Percentiles rank a stretch among this genome's conserved stretches.
Conservation (phyloP, 2,888 invertebrate genomes). For the Eupithecia centaureata region DNA sequence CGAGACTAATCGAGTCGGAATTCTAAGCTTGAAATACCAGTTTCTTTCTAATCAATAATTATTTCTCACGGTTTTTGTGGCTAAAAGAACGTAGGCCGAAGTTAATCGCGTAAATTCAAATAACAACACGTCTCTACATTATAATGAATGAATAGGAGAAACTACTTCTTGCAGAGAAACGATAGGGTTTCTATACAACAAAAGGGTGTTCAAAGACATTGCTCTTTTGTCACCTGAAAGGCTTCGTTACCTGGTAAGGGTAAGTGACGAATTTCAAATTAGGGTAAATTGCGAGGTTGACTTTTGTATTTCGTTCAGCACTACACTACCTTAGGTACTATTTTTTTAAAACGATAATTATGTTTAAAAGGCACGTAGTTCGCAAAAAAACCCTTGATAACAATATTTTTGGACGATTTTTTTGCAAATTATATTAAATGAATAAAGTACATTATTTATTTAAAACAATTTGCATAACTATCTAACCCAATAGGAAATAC, state of each 20-base stretch:
- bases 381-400: neutral
- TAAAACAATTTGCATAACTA: too few relatives aligned
- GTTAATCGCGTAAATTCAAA: slow-evolving; percentile 51
- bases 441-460: too few relatives aligned
- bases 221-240: slow-evolving; percentile 28
- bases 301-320: neutral
- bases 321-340: neutral
- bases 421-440: too few relatives aligned
- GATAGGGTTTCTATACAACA: slow-evolving; percentile 4
- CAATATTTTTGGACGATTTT: neutral
- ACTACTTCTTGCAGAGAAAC: slow-evolving; percentile 10
- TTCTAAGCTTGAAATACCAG: slow-evolving; percentile 20
- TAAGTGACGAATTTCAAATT: slow-evolving; percentile 16
- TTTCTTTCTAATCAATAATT: slow-evolving; percentile 21
- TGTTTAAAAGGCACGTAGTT: neutral
- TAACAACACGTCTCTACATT: slow-evolving; percentile 46
- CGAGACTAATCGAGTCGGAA: neutral
- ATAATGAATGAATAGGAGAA: slow-evolving; percentile 25
- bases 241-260: slow-evolving; percentile 20
- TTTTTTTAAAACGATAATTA: neutral
- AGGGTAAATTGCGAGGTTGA: slow-evolving; percentile 8
- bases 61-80: slow-evolving; percentile 38
- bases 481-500: too few relatives aligned
- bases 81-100: slow-evolving; percentile 34
- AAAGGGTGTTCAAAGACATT: slow-evolving; percentile 11